Conservation (phyloP, 1,140 invertebrate species). For the Bombus huntii region DNA sequence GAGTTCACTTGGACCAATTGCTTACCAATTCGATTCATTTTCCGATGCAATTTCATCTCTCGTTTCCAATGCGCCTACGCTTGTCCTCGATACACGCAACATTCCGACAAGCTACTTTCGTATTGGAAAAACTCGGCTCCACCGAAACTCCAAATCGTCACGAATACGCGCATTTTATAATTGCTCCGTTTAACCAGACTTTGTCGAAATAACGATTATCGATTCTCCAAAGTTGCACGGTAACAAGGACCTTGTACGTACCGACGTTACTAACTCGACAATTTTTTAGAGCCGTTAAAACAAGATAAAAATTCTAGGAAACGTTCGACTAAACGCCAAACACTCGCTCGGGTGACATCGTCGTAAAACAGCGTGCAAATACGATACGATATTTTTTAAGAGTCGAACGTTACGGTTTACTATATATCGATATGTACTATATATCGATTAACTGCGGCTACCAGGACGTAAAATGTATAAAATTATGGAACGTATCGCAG, state of each 20-base stretch:
- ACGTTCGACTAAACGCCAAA: no score
- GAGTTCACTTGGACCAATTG: background rate
- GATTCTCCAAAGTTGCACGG: background rate
- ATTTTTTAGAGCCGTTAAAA: no score
- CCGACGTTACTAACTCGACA: no score
- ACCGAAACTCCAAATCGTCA: background rate
- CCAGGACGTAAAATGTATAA: no score
- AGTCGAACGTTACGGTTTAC: no score
- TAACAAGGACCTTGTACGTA: background rate
- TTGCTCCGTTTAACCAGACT: background rate
- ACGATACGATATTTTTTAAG: no score
- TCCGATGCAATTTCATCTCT: constrained; percentile 4
- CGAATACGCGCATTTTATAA: background rate
- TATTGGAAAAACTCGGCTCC: background rate
- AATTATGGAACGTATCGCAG: background rate
- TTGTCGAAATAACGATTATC: background rate
- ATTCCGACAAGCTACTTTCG: background rate
- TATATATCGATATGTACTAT: no score
- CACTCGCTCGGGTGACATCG: no score
- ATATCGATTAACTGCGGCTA: no score
- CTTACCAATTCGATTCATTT: constrained; percentile 11
- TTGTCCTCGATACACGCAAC: background rate
- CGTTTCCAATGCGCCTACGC: background rate
- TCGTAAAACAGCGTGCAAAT: no score
- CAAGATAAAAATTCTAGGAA: no score